These are phyloP conservation scores for Drosophila sp. DNA, from an alignment of 1,140 invertebrate genomes.

Conservation along the genomic window DNA sequence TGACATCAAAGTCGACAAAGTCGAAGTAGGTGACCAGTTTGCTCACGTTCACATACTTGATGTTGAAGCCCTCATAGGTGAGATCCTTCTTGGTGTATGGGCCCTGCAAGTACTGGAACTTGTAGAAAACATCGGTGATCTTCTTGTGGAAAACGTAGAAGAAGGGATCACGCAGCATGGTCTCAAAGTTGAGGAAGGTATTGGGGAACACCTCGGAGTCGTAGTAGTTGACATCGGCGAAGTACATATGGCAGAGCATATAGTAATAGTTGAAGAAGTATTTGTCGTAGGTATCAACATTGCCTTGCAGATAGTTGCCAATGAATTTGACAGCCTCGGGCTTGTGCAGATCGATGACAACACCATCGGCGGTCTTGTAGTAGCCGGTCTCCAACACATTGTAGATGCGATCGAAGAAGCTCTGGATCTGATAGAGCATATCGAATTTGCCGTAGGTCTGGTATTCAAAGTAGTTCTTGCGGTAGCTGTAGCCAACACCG, in stretches of 20 bases:
- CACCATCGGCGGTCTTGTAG: constrained; percentile 85
- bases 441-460: constrained; percentile 72
- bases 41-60: constrained; percentile 87
- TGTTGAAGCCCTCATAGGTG: constrained; percentile 87
- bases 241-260: constrained; percentile 84
- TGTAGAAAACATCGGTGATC: constrained; percentile 85
- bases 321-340: constrained; percentile 87
- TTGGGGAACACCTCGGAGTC: constrained; percentile 78
- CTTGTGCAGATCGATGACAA: constrained; percentile 85
- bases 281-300: constrained; percentile 88
- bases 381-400: constrained; percentile 88
- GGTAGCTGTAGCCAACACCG: constrained; percentile 88
- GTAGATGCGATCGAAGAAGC: constrained; percentile 87
- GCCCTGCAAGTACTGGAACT: constrained; percentile 86
- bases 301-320: constrained; percentile 89
- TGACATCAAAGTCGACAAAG: constrained; percentile 88
- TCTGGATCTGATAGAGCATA: constrained; percentile 66
- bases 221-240: constrained; percentile 75
- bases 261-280: constrained; percentile 87
- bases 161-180: constrained; percentile 88
- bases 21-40: constrained; percentile 90
- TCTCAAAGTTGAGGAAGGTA: constrained; percentile 85
- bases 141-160: constrained; percentile 88
- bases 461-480: constrained; percentile 84
- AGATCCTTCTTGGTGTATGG: constrained; percentile 88